These are phyloP conservation scores for Abramis brama DNA, from an alignment of 2,113 vertebrate species.

Conservation along the genomic window DNA sequence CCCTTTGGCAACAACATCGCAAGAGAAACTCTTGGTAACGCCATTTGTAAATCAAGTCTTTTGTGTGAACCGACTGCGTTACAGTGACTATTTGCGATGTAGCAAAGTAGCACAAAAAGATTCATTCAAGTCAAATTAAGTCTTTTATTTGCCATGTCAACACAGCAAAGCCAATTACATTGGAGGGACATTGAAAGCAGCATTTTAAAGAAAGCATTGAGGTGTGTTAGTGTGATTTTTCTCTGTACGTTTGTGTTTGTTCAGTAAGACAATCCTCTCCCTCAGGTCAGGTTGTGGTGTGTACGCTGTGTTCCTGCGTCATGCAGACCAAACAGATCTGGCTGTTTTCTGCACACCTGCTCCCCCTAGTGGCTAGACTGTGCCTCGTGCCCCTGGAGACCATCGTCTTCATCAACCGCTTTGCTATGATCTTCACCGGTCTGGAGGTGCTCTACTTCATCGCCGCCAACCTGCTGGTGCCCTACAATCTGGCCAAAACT, in stretches of 20 bases:
- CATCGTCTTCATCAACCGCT: constrained; percentile 96
- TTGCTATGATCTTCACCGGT: constrained; percentile 98
- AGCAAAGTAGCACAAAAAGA: neutral
- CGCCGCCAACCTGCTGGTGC: constrained; percentile 94
- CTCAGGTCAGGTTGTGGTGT: constrained; percentile 95
- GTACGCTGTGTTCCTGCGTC: constrained; percentile 95
- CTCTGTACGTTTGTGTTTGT: neutral
- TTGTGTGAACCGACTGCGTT: neutral
- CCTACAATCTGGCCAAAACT: constrained; percentile 96
- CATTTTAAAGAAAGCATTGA: neutral
- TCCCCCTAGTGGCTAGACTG: constrained; percentile 93
- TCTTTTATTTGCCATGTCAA: constrained; percentile 18
- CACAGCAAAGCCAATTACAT: neutral
- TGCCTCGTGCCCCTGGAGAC: constrained; percentile 96
- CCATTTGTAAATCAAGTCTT: neutral
- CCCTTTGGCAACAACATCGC: neutral
- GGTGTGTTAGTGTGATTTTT: neutral
- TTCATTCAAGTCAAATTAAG: neutral
- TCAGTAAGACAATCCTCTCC: constrained; percentile 18
- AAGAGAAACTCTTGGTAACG: neutral
- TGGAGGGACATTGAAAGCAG: neutral
- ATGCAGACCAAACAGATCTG: constrained; percentile 99
- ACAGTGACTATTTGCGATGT: neutral
- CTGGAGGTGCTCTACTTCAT: constrained; percentile 98
- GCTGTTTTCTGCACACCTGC: constrained; percentile 97